phyloP scores from a whole-genome alignment of 2,888 invertebrate genomes.

The Melanotus villosus region DNA sequence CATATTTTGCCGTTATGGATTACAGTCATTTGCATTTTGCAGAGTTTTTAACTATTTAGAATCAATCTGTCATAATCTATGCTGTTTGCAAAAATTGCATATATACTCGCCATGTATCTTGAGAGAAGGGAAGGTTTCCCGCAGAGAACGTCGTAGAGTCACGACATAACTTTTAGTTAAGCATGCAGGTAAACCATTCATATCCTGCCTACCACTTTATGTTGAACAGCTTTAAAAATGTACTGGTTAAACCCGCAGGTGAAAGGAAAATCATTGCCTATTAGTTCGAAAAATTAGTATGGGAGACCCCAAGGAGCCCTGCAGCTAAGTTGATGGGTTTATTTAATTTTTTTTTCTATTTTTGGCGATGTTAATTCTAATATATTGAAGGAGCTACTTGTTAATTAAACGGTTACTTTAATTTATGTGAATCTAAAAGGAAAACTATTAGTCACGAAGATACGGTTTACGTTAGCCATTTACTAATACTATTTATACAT shows the following conservation, averaged over 20 bases:
- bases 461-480: too few species aligned
- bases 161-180: conserved; percentile 39
- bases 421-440: too few species aligned
- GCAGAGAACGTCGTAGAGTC: conserved; percentile 36
- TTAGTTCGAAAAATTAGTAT: neutral
- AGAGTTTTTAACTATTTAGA: neutral
- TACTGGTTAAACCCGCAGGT: conserved; percentile 14
- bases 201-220: conserved; percentile 22
- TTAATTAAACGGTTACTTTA: too few species aligned
- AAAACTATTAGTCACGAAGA: too few species aligned
- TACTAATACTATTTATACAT: too few species aligned
- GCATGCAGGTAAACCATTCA: conserved; percentile 32
- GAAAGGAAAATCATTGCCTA: conserved; percentile 7
- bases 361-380: too few species aligned
- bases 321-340: neutral
- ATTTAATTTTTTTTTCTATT: too few species aligned
- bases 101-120: conserved; percentile 26
- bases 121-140: conserved; percentile 29
- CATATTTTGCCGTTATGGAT: too few species aligned
- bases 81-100: conserved; percentile 12
- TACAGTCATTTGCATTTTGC: neutral
- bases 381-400: too few species aligned
- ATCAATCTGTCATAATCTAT: conserved; percentile 10
- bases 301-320: neutral
- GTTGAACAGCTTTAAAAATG: conserved; percentile 17